Base-by-base conservation (phyloP, 2,113 vertebrate species). In the Leiothrix lutea region DNA sequence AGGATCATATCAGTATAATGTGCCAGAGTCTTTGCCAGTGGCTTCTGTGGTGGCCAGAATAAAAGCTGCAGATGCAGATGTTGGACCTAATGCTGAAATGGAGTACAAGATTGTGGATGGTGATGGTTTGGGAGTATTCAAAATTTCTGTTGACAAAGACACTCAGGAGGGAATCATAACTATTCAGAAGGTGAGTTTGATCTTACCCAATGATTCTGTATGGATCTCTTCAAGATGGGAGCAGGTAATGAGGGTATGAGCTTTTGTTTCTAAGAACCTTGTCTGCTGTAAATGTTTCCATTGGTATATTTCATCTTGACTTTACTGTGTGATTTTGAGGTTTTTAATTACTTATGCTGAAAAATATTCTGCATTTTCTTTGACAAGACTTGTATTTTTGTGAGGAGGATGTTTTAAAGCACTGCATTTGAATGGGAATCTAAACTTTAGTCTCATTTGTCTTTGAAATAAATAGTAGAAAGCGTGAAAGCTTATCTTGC, bases 21-120 rank as follows among this genome's bases (percentile, higher is more conserved):
- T 99, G 77, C 98, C 97, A 58, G 99, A 99, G 72, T 99, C 99
- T 19, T 96, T 99, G 83, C 98, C 98, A 1, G 94, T 99, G 80
- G 97, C 98, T 60, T 99, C 99, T 18, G 98, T 99, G 72, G 99
- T 99, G 79, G 99, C 99, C 80, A 98, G 98, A 97, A 98, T 99
- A 97, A 99, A 99, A 97, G 99, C 99, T 14, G 98, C 95, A 1
- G 99, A 99, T 80, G 98, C 98, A 31, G 99, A 99, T 81, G 97
- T 99, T 40, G 99, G 99, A 70, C 86, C 97, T 70, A 99, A 99
- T 33, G 99, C 99, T 8, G 99, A 99, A 97, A 99, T 99, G 99
- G 99, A 99, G 90, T 99, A 99, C 95, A 98, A 98, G 90, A 99
- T 99, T 90, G 98, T 99, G 95, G 99, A 99, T 78, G 98, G 99